Base-by-base conservation (phyloP, 1,140 invertebrate genomes). In the Drosophila ficusphila region DNA sequence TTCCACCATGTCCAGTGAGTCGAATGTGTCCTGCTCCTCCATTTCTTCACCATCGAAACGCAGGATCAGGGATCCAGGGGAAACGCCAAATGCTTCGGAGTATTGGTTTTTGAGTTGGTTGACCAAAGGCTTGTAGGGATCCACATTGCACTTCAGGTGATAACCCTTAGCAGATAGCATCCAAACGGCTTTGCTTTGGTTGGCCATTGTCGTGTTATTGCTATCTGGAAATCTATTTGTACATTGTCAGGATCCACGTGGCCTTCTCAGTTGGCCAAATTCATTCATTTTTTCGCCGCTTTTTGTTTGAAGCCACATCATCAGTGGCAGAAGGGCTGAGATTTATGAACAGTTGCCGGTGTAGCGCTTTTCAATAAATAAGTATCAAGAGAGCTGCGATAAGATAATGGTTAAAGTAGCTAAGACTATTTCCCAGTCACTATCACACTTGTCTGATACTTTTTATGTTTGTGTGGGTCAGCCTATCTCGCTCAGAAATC, bases 381-480 rank as follows among this genome's bases (percentile, higher is more conserved):
- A 56, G 49, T 42, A 18, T 8, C n/a, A 1, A n/a, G 27, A 47
- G 36, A 47, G 19, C 12, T 3, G 0, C 12, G 71, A 74, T 74
- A 74, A 74, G 71, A 74, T 74, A 74, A 5, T 27, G 12, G 3
- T 33, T 21, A 1, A 73, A 73, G 69, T 73, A 46, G 44, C 42
- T 36, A 23, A 4, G 44, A 36, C 67, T 70, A 57, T 38, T 70
- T 29, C 42, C 51, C 23, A 38, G 21, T 36, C 39, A 62, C 57
- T 25, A 19, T 11, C 44, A 31, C 33, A 23, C 27, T 8, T 42
- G 21, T 19, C 36, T 18, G 8, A 34, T 19, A 19, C 27, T n/a
- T n/a, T 9, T 8, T 0, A 18, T 14, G 4, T 0, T 7, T 52
- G 62, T 71, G 38, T 48, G 67, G 36, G 36, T 71, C 68, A 49